Conservation (phyloP, 1,140 invertebrate species). For the Drosophila takahashii region DNA sequence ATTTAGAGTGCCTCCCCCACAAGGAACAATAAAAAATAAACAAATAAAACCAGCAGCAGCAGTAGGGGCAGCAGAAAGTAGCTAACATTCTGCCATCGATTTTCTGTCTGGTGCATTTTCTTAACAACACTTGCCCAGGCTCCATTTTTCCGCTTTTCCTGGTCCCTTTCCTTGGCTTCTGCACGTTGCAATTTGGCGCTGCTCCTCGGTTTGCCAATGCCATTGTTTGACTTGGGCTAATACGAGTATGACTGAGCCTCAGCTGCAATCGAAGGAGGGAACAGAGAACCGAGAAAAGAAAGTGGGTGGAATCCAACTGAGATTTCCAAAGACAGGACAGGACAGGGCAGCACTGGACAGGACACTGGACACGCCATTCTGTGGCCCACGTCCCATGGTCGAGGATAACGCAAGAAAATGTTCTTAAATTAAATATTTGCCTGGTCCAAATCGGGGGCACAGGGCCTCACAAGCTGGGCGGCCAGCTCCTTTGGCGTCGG, state of each 20-base stretch:
- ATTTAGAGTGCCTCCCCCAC: conserved; percentile 61
- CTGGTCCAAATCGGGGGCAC: conserved; percentile 68
- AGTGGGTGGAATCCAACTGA: conserved; percentile 68
- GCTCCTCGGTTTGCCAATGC: conserved; percentile 69
- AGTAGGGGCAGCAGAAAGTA: conserved; percentile 33
- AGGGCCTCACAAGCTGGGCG: conserved; percentile 25
- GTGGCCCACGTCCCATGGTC: conserved; percentile 45
- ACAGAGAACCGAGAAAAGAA: conserved; percentile 2
- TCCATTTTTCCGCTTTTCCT: conserved; percentile 24
- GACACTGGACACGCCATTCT: conserved; percentile 41
- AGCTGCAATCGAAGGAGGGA: conserved; percentile 47
- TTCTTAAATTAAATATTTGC: conserved; percentile 79
- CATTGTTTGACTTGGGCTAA: conserved; percentile 80
- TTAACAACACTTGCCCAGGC: conserved; percentile 58
- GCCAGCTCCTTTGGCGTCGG: conserved; percentile 18
- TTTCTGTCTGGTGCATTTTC: conserved; percentile 77
- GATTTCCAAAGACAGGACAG: conserved; percentile 69
- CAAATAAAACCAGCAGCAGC: conserved; percentile 32
- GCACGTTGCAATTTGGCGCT: conserved; percentile 73
- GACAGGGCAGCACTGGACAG: conserved; percentile 26
- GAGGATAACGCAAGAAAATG: conserved; percentile 61
- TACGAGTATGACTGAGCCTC: conserved; percentile 67
- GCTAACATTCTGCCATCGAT: conserved; percentile 63
- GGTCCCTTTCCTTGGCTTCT: conserved; percentile 36
- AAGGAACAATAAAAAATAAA: conserved; percentile 42